Conservation (phyloP, 2,113 vertebrate genomes). For the Apteryx mantelli region DNA sequence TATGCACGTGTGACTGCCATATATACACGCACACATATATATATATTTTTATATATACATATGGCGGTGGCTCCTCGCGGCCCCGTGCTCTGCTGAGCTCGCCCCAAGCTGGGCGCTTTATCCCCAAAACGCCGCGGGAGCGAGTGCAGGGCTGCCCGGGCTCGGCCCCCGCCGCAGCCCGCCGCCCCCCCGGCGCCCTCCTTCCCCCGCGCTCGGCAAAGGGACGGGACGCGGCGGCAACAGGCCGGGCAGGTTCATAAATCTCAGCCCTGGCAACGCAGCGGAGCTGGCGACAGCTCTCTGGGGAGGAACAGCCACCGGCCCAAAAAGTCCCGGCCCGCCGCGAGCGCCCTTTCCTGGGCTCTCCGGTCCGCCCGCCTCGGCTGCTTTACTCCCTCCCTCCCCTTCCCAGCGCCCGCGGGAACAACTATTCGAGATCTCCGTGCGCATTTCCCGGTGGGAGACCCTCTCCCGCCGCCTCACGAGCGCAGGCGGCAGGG, state of each 20-base stretch:
- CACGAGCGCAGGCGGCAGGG: accelerated
- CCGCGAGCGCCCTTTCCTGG: too few species aligned
- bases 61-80: too few species aligned
- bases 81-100: too few species aligned
- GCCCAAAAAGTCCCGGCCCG: too few species aligned
- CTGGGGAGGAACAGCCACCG: neutral
- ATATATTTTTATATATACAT: neutral
- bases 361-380: neutral
- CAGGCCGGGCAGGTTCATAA: neutral
- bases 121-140: too few species aligned
- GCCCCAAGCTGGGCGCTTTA: too few species aligned
- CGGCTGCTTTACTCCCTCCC: neutral
- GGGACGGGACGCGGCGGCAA: neutral
- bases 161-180: too few species aligned
- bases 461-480: neutral
- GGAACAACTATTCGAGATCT: neutral
- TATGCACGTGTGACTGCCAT: accelerated
- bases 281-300: neutral
- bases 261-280: neutral
- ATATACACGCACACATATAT: accelerated
- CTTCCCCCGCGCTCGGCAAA: too few species aligned
- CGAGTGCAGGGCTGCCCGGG: too few species aligned
- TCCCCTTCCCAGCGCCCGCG: accelerated
- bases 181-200: too few species aligned
- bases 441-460: neutral